Conservation (phyloP, 2,113 vertebrate species). For the Prunella fulvescens region DNA sequence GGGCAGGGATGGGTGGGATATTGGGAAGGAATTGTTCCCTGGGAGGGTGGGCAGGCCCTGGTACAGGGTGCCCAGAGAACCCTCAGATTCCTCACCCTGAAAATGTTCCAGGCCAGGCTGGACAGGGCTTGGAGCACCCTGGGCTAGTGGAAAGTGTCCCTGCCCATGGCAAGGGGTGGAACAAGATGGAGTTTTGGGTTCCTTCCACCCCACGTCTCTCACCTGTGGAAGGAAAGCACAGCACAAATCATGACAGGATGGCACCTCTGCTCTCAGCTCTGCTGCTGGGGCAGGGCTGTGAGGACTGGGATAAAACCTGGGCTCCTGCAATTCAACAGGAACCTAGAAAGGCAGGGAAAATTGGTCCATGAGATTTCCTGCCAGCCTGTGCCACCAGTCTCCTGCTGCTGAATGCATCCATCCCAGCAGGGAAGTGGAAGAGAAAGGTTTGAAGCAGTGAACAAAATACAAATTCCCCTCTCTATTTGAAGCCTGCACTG, state of each 20-base stretch:
- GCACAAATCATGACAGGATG: background rate
- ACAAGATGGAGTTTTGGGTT: background rate
- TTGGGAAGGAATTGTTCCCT: fast-evolving
- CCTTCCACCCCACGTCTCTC: background rate
- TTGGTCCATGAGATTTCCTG: background rate
- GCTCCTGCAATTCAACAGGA: background rate
- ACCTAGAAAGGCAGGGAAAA: background rate
- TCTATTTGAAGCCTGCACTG: background rate
- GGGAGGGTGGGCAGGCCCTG: fast-evolving
- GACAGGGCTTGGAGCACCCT: background rate
- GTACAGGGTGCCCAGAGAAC: background rate
- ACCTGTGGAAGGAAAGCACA: background rate
- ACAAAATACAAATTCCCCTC: background rate
- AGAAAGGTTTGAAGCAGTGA: background rate
- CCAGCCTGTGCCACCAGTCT: background rate
- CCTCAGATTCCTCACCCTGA: background rate
- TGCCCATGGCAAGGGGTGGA: background rate
- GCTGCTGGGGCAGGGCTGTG: background rate
- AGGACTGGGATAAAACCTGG: background rate
- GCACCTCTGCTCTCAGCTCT: background rate
- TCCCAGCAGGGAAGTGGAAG: background rate
- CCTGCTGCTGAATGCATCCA: fast-evolving
- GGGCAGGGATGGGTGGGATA: fast-evolving
- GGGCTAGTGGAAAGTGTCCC: background rate
- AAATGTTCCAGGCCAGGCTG: background rate